Conservation (phyloP, 2,797 vertebrate species). For the Cephalopachus bancanus region DNA sequence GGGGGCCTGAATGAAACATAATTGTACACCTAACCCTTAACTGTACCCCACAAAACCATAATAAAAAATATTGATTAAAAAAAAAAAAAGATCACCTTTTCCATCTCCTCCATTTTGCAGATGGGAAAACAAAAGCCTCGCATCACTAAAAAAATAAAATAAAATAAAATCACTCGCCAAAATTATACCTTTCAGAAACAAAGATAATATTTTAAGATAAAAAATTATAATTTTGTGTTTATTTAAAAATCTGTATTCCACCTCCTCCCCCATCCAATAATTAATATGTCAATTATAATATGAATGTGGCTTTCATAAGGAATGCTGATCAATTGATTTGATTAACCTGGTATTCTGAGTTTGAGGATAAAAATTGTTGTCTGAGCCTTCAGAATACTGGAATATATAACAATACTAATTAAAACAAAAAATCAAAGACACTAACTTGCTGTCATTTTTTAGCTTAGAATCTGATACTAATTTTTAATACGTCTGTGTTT, state of each 20-base stretch:
- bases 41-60: no score
- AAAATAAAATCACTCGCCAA: background rate
- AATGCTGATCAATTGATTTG: background rate
- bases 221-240: background rate
- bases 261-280: background rate
- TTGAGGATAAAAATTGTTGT: background rate
- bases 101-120: no score
- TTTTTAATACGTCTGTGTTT: background rate
- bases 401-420: background rate
- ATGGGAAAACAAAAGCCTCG: no score
- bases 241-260: background rate
- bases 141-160: no score
- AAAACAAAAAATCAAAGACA: conserved; percentile 45
- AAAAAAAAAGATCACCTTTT: no score
- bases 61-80: no score
- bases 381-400: background rate
- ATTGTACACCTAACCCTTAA: no score
- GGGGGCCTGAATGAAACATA: no score
- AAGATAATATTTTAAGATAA: background rate
- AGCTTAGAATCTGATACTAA: background rate
- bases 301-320: background rate
- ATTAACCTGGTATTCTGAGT: background rate
- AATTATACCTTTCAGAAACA: background rate
- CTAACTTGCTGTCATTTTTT: background rate
- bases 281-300: background rate